Percentiles rank a stretch among this genome's conserved stretches.
Conservation (phyloP, 2,113 vertebrate species). For the Drymodes brunneopygia region DNA sequence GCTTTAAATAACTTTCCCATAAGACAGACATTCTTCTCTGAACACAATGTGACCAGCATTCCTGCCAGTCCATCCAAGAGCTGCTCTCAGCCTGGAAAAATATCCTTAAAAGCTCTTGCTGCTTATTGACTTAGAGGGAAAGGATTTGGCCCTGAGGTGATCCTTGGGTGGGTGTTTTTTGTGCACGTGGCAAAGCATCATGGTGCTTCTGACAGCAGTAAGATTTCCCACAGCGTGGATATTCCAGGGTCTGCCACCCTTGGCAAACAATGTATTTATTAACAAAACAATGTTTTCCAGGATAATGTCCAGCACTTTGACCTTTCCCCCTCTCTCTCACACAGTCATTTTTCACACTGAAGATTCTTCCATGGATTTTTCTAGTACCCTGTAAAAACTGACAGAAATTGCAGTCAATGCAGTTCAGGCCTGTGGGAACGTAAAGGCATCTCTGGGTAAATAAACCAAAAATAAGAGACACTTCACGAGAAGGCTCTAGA, state of each 20-base stretch:
- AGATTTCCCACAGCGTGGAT: background rate
- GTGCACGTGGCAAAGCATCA: background rate
- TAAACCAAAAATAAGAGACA: constrained; percentile 3
- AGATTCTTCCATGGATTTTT: background rate
- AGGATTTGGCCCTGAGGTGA: background rate
- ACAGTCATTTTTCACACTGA: background rate
- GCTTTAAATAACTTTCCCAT: background rate
- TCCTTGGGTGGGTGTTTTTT: background rate
- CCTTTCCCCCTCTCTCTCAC: background rate
- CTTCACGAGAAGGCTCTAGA: background rate
- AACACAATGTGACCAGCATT: background rate
- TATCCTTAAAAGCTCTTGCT: background rate
- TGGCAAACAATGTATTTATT: background rate
- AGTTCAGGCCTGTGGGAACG: background rate
- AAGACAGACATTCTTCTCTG: background rate
- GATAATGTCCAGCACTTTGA: background rate
- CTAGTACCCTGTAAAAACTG: background rate
- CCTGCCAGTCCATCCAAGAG: background rate
- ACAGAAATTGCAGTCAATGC: background rate
- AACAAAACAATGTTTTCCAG: background rate
- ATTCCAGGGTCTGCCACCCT: background rate
- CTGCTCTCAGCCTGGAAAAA: background rate
- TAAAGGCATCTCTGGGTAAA: constrained; percentile 11
- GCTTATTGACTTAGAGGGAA: background rate
- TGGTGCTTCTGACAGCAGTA: background rate